Percentiles rank a stretch among this genome's conserved stretches.
Evolutionary conservation across 2,888 invertebrate species (phyloP).

Genomic region (Endomychus coccineus): DNA sequence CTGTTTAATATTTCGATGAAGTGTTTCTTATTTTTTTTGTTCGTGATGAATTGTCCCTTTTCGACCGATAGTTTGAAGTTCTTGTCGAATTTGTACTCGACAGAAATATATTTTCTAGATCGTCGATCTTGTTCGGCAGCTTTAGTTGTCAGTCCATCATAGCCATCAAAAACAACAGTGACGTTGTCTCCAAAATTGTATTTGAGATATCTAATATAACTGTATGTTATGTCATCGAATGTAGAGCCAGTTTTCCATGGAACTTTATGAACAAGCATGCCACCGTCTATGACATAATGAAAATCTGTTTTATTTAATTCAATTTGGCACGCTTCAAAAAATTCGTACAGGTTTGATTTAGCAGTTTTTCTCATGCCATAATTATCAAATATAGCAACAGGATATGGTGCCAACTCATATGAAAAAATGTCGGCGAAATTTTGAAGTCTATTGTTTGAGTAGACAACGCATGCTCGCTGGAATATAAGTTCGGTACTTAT

Average conservation of each 20-base stretch:
- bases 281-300: conserved; percentile 1
- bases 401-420: no score
- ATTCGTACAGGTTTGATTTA: background rate
- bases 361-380: background rate
- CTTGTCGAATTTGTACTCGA: conserved; percentile 2
- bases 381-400: no score
- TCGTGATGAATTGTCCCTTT: no score
- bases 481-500: no score
- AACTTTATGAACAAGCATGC: background rate
- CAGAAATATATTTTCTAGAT: background rate
- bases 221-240: background rate
- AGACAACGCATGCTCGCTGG: no score
- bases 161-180: background rate
- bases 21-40: no score
- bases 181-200: background rate
- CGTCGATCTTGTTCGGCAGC: background rate
- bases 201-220: background rate
- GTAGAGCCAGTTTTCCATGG: background rate
- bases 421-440: no score
- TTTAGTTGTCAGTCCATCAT: background rate
- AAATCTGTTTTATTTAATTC: no score
- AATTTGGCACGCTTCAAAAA: no score
- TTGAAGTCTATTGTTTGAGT: no score
- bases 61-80: no score
- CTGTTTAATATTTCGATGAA: no score